Evolutionary conservation across 2,113 vertebrate species (phyloP), one percentile per base, ranked within the genome.

Genomic region (Platycercus adscitus): DNA sequence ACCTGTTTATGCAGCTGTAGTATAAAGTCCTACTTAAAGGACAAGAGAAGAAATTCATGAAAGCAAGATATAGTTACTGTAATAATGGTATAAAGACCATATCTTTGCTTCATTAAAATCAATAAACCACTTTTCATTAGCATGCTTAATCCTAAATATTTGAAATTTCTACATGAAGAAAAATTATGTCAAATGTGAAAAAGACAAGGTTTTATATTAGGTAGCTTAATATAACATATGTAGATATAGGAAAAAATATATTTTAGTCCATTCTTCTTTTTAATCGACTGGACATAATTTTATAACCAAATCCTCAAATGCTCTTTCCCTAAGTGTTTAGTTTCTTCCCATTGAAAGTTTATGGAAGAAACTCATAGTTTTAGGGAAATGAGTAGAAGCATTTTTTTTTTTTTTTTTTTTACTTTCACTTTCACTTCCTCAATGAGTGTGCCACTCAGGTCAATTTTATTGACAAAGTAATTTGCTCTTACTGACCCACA

Each of bases 301-400:
- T 80, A 23, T 17, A 3, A 80, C 41, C 10, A 83, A 80, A 91
- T 83, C 26, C 19, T 77, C 17, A 64, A 49, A 60, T 44, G 3
- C 1, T 47, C 8, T 24, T 18, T 70, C 9, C 1, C 7, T 21
- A 69, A 43, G 3, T 33, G 6, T 77, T 41, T 49, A n/a, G 1
- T 64, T 79, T 68, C 8, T 76, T 83, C 21, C 3, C 17, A 19
- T 28, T 93, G 16, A 49, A 80, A 71, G 3, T 24, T 86, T 91
- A 82, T 43, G 10, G 12, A 81, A 19, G 14, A 58, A 78, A 68
- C 2, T 1, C 7, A 43, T 13, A 49, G 2, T 66, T 41, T 53
- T 19, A 19, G 13, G 10, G 10, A 66, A 87, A 75, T 25, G 0
- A 63, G 17, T 46, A 17, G 29, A 79, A 87, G 2, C 2, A 3